Conservation (phyloP, 2,797 vertebrate species). For the Chaetophractus vellerosus region DNA sequence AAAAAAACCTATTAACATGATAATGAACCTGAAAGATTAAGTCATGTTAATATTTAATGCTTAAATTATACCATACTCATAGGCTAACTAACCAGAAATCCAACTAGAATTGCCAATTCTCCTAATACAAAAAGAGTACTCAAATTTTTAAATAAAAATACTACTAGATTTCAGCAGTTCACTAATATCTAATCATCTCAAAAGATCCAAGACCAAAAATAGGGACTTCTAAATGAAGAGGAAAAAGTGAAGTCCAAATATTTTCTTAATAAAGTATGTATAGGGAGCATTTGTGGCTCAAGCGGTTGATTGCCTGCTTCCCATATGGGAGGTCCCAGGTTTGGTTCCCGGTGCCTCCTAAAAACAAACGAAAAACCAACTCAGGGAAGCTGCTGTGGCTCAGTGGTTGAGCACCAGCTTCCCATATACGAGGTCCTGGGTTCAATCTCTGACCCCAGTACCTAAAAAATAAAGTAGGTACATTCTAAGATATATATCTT, state of each 20-base stretch:
- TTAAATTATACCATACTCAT: conserved; percentile 25
- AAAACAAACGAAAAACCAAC: no score
- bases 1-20: neutral
- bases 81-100: neutral
- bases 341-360: no score
- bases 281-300: no score
- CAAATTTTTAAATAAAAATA: neutral
- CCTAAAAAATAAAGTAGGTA: neutral
- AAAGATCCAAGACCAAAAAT: neutral
- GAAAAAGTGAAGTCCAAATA: neutral
- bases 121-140: neutral
- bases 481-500: neutral
- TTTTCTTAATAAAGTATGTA: neutral
- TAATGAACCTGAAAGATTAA: conserved; percentile 24
- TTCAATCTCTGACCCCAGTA: no score
- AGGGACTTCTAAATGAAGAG: neutral
- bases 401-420: no score
- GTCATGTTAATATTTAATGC: neutral
- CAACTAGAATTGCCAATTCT: conserved; percentile 48
- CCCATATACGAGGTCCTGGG: no score
- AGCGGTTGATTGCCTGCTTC: no score
- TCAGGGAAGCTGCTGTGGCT: no score
- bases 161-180: conserved; percentile 1
- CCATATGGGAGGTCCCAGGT: no score
- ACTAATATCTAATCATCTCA: conserved; percentile 17